Evolutionary conservation across 2,797 vertebrate species (phyloP), one percentile per base, ranked within the genome.

Genomic region (Borostomias antarcticus): DNA sequence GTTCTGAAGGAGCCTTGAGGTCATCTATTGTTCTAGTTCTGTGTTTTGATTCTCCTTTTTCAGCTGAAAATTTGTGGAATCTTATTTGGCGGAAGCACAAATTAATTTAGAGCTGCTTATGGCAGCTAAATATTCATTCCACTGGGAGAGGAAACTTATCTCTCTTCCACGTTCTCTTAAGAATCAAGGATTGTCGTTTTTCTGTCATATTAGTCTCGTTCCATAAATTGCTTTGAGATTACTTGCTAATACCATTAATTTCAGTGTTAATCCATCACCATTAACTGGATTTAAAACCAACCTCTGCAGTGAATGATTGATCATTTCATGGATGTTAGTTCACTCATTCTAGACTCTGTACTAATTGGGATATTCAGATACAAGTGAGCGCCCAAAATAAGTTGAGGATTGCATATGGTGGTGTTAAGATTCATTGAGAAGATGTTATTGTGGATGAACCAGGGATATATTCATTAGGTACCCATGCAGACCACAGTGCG

Each of bases 41-140:
- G 35, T 65, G 50, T 50, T 47, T 65, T 66, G 61, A 66, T 73
- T 73, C 64, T 66, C 52, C 58, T 54, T 59, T 64, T 74, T 45
- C 58, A 63, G 23, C 63, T 73, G 45, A 66, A 54, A 58, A 84
- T 79, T 79, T 48, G 48, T 62, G 83, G 83, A 86, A 87, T 88
- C 73, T 66, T 76, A n/a, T 62, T 72, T 28, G 35, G 54, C 78
- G 76, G 59, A 72, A 75, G 32, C 70, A 72, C 62, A 10, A n/a
- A 25, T n/a, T 10, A n/a, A 43, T 43, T 59, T 40, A 10, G 23
- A 59, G 58, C 7, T 26, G 35, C 7, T 17, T 59, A 43, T 43
- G 54, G n/a, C n/a, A n/a, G n/a, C 33, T 3, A 8, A 43, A 43
- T 26, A 43, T 40, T 7, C 26, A 69, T 68, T n/a, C n/a, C n/a